A percentile compares a stretch with the other conserved stretches of the same genome.
Conservation (phyloP, 2,797 vertebrate species). For the Coregonus suidteri region DNA sequence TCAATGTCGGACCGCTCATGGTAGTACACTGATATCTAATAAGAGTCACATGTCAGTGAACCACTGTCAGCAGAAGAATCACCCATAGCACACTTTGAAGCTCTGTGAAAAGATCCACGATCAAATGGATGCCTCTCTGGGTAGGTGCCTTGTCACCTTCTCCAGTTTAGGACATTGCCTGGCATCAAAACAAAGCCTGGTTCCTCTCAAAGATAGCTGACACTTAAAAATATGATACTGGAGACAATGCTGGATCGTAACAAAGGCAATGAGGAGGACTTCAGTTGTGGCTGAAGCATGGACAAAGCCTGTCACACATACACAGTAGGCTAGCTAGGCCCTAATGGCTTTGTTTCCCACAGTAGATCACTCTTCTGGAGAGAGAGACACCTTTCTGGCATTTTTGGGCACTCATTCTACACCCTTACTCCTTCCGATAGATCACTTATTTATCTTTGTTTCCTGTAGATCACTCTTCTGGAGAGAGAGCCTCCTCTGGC, state of each 20-base stretch:
- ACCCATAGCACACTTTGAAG: background rate
- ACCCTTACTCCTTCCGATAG: background rate
- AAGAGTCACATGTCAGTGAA: background rate
- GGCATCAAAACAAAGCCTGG: constrained; percentile 44
- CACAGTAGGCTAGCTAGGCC: constrained; percentile 13
- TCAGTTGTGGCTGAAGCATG: constrained; percentile 55
- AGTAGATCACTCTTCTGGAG: constrained; percentile 32
- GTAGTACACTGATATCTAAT: too few relatives aligned
- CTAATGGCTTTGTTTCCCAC: constrained; percentile 66
- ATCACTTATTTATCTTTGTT: constrained; percentile 59
- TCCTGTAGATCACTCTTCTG: constrained; percentile 33
- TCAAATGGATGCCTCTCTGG: constrained; percentile 23
- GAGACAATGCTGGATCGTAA: constrained; percentile 65
- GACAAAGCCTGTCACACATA: constrained; percentile 57
- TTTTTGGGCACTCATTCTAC: background rate
- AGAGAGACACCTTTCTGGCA: too few relatives aligned
- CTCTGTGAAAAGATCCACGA: background rate
- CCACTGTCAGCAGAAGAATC: background rate
- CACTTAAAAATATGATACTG: constrained; percentile 64
- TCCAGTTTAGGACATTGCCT: background rate
- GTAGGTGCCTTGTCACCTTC: constrained; percentile 10
- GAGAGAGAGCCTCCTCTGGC: background rate
- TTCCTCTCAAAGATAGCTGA: constrained; percentile 48
- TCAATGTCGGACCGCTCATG: too few relatives aligned
- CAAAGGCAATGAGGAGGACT: constrained; percentile 55